Evolutionary conservation across 2,797 vertebrate species (phyloP).

Genomic region (Sciaenops ocellatus): DNA sequence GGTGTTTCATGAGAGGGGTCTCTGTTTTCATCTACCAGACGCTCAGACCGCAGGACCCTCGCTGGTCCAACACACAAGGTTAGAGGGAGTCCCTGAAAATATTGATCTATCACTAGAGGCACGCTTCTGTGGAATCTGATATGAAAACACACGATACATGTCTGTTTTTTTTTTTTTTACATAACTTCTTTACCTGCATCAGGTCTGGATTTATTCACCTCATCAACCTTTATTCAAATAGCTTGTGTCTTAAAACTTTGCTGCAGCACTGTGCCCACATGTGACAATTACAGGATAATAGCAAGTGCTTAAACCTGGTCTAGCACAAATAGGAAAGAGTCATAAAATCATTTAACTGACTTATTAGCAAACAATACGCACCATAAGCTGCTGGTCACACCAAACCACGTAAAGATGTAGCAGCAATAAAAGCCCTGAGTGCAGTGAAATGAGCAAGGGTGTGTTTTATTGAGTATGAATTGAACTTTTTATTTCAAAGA

Average conservation of each 20-base stretch:
- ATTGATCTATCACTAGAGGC: constrained; percentile 31
- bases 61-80: constrained; percentile 5
- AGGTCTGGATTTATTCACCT: neutral
- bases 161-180: neutral
- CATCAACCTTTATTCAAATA: no score
- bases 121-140: constrained; percentile 18
- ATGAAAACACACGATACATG: neutral
- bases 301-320: no score
- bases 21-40: constrained; percentile 47
- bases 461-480: neutral
- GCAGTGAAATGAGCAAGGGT: neutral
- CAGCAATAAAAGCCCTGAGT: neutral
- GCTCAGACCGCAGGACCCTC: constrained; percentile 27
- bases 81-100: constrained; percentile 43
- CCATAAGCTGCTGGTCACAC: neutral
- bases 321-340: no score
- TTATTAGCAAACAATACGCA: neutral
- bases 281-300: no score
- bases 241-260: no score
- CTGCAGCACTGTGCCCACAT: no score
- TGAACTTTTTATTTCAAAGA: neutral
- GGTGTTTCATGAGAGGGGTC: constrained; percentile 47
- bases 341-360: no score
- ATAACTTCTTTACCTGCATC: neutral
- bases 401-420: neutral